A percentile compares a stretch with the other conserved stretches of the same genome.
phyloP scores from a whole-genome alignment of 1,140 invertebrate species.

The Apolygus lucorum region DNA sequence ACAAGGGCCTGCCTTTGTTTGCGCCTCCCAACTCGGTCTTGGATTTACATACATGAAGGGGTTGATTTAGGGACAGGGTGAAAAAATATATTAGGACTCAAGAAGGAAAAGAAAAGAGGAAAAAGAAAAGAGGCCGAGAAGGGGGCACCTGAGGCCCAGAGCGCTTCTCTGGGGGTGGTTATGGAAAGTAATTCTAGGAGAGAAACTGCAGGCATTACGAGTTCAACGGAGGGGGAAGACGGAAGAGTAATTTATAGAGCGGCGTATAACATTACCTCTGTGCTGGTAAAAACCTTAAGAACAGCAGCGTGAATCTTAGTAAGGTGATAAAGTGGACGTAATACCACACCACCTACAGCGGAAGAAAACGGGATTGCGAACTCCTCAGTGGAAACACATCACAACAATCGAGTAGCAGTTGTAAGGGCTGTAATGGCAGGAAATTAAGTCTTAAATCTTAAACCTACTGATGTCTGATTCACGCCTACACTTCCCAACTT shows the following conservation, averaged over 20 bases:
- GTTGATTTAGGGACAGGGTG: slow-evolving; percentile 9
- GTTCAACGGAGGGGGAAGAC: not conserved
- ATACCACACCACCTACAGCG: not conserved
- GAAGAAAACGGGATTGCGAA: not conserved
- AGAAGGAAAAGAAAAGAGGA: no score
- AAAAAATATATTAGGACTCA: not conserved
- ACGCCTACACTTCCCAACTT: no score
- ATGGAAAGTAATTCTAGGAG: slow-evolving; percentile 9
- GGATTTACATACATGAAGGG: slow-evolving; percentile 7
- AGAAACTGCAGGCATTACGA: not conserved
- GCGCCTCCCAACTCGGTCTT: not conserved
- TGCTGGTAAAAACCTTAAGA: not conserved
- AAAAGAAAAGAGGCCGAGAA: not conserved
- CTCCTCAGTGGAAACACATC: not conserved
- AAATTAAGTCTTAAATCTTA: no score
- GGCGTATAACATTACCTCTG: not conserved
- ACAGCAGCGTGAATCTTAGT: not conserved
- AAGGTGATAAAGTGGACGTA: slow-evolving; percentile 2
- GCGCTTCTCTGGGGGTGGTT: not conserved
- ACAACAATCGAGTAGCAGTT: not conserved
- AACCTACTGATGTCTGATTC: no score
- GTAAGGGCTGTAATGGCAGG: not conserved
- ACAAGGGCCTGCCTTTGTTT: slow-evolving; percentile 10
- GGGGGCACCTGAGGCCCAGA: slow-evolving; percentile 7
- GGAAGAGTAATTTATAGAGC: slow-evolving; percentile 8